Evolutionary conservation across 2,888 invertebrate species (phyloP).

Genomic region (Criorhina ranunculi): DNA sequence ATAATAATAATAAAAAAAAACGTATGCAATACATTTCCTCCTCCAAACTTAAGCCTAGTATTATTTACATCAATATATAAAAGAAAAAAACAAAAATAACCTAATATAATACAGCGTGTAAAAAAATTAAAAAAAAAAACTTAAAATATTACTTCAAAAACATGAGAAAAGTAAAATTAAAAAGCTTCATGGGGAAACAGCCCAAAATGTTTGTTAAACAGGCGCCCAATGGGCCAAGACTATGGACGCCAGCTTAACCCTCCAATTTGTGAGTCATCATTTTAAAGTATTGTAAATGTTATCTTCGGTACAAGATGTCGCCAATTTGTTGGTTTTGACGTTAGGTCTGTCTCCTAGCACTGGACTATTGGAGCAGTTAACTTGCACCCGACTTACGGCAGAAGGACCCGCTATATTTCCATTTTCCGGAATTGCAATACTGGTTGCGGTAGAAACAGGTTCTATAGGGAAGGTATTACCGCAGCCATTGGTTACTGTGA

Average conservation of each 20-base stretch:
- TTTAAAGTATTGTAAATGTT: slow-evolving; percentile 85
- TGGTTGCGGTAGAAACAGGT: slow-evolving; percentile 33
- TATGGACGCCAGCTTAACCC: slow-evolving; percentile 81
- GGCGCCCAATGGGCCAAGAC: slow-evolving; percentile 78
- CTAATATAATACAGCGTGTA: slow-evolving; percentile 73
- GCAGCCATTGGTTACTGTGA: slow-evolving; percentile 40
- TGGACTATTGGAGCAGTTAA: slow-evolving; percentile 82
- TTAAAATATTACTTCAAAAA: slow-evolving; percentile 56
- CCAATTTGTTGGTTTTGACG: slow-evolving; percentile 44
- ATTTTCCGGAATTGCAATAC: slow-evolving; percentile 49
- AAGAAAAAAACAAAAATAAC: slow-evolving; percentile 45
- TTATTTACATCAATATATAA: slow-evolving; percentile 69
- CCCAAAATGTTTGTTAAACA: slow-evolving; percentile 55
- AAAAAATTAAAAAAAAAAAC: slow-evolving; percentile 47
- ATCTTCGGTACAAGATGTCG: slow-evolving; percentile 77
- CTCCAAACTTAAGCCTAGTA: slow-evolving; percentile 51
- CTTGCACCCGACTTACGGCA: slow-evolving; percentile 83
- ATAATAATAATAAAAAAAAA: slow-evolving; percentile 32
- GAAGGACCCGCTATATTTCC: slow-evolving; percentile 77
- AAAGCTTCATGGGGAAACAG: slow-evolving; percentile 56
- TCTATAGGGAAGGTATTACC: slow-evolving; percentile 58
- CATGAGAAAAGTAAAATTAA: slow-evolving; percentile 44
- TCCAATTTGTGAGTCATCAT: slow-evolving; percentile 84
- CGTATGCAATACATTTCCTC: slow-evolving; percentile 53
- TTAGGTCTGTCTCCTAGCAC: slow-evolving; percentile 74